Evolutionary conservation across 1,140 invertebrate genomes (phyloP), one percentile per base, ranked within the genome.

Genomic region (Drosophila sechellia): DNA sequence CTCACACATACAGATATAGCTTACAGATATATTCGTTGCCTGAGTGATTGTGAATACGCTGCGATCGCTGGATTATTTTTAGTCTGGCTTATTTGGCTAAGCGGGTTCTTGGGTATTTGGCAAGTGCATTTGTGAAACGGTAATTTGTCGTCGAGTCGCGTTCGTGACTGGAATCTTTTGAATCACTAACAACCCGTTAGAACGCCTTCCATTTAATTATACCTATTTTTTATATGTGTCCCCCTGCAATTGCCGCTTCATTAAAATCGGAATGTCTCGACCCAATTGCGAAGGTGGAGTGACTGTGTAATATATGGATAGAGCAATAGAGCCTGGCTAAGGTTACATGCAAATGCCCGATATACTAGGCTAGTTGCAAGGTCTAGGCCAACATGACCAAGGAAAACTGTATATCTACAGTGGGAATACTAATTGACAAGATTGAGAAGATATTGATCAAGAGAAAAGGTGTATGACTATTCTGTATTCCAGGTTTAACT

Each of bases 161-260:
- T 87, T 87, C 84, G 84, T 87, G 84, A 73, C 71, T 80, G 37
- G 84, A 87, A 89, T 87, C 83, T 77, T 87, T 87, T 22, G 76
- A 77, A 59, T 56, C 39, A 45, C 43, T 17, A 42, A 45, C 27
- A 45, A 70, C 15, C 84, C 83, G 83, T 89, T 87, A 89, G 71
- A 79, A 72, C 75, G 63, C 63, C 42, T 66, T 69, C 35, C 49
- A 52, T 17, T 72, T 40, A 63, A 68, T 68, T 74, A 66, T 48
- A 46, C 48, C 71, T 56, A 74, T 70, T 48, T 48, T 37, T 42
- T 27, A 20, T 8, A 12, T 10, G 8, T 42, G 6, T 15, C 15
- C 22, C n/a, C n/a, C 22, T 17, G 64, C 42, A 43, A 54, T 6
- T 6, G 48, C 40, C 34, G 57, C 43, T 71, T 42, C 42, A 46